phyloP scores from a whole-genome alignment of 2,888 invertebrate genomes.

The Rhingia rostrata region DNA sequence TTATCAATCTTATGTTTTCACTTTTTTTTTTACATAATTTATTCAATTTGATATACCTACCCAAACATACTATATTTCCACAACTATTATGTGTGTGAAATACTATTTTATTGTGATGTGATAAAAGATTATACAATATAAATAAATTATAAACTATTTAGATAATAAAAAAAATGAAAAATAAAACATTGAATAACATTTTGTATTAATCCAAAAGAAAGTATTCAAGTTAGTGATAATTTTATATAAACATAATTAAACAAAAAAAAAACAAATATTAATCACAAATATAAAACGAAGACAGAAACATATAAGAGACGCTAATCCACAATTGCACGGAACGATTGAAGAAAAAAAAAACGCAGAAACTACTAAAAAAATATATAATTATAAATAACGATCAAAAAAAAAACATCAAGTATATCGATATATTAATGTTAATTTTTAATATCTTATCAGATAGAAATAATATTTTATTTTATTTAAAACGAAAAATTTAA shows the following conservation, averaged over 20 bases:
- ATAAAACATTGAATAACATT: conserved; percentile 3
- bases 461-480: conserved; percentile 36
- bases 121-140: conserved; percentile 47
- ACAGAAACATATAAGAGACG: conserved; percentile 8
- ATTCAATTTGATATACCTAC: conserved; percentile 7
- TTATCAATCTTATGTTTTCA: background rate
- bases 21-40: conserved; percentile 15
- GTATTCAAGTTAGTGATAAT: conserved; percentile 65
- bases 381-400: conserved; percentile 23
- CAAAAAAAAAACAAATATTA: background rate
- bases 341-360: conserved; percentile 27
- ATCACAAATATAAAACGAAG: conserved; percentile 25
- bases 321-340: conserved; percentile 30
- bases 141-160: conserved; percentile 30
- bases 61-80: conserved; percentile 24
- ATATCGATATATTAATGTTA: conserved; percentile 66
- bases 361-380: background rate
- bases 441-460: conserved; percentile 60
- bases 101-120: conserved; percentile 58
- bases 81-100: conserved; percentile 30
- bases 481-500: conserved; percentile 28
- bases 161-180: conserved; percentile 28
- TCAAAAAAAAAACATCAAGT: conserved; percentile 23
- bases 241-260: conserved; percentile 7
- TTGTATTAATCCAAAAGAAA: conserved; percentile 63